A percentile compares a stretch with the other conserved stretches of the same genome.
phyloP scores from a whole-genome alignment of 2,797 vertebrate species.

The Centropyge bicolor region DNA sequence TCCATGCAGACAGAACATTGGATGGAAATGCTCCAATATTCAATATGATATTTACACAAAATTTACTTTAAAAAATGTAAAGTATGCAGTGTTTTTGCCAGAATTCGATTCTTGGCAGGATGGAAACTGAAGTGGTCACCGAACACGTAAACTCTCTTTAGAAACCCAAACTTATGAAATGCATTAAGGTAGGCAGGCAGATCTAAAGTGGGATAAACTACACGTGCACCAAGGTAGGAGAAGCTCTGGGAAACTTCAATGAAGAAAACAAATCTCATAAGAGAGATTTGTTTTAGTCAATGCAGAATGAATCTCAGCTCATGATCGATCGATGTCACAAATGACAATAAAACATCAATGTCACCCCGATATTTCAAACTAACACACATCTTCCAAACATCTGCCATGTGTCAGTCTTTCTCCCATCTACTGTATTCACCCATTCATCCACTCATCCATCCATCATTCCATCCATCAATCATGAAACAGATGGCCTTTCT shows the following conservation, averaged over 20 bases:
- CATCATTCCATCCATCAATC: slow-evolving; percentile 84
- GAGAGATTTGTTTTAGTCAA: background rate
- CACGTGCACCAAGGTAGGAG: background rate
- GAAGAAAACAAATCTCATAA: background rate
- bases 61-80: background rate
- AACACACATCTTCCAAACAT: slow-evolving; percentile 20
- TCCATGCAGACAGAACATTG: background rate
- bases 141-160: background rate
- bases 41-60: slow-evolving; percentile 19
- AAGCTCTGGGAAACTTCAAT: background rate
- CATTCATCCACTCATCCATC: slow-evolving; percentile 68
- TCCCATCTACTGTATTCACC: slow-evolving; percentile 68
- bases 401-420: slow-evolving; percentile 48
- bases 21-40: background rate
- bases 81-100: slow-evolving; percentile 22
- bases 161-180: slow-evolving; percentile 27
- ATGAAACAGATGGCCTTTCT: slow-evolving; percentile 84
- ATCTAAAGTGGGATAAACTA: background rate
- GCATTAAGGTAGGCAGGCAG: background rate
- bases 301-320: background rate
- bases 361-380: slow-evolving; percentile 1
- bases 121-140: background rate
- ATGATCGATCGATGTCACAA: background rate
- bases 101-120: slow-evolving; percentile 25
- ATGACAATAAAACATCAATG: background rate